These are phyloP conservation scores for Psophia crepitans DNA, from an alignment of 2,113 vertebrate species.

Conservation along the genomic window DNA sequence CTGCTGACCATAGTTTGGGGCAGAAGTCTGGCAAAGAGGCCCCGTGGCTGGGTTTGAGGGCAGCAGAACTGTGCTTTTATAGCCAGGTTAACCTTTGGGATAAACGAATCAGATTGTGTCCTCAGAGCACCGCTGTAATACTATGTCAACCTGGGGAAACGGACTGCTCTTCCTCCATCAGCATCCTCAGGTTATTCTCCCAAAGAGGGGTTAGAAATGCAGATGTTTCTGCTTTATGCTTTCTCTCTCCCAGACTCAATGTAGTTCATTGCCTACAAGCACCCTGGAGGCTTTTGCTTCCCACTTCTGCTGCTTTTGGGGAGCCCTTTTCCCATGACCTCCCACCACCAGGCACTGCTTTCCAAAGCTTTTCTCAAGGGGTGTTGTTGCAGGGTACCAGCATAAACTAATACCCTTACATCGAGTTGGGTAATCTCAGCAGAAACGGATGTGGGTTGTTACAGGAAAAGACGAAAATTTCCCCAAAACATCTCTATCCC, in stretches of 20 bases:
- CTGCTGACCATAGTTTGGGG: not conserved
- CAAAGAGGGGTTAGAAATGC: not conserved
- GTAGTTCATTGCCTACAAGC: not conserved
- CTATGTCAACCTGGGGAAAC: not conserved
- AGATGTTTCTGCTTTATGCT: not conserved
- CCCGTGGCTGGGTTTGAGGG: not conserved
- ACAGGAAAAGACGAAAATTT: not conserved
- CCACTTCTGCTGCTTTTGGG: not conserved
- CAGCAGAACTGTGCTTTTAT: not conserved
- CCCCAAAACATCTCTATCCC: not conserved
- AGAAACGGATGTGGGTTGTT: not conserved
- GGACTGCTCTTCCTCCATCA: not conserved
- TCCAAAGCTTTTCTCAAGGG: not conserved
- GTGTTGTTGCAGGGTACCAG: not conserved
- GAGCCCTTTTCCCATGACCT: conserved; percentile 1
- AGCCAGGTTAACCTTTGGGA: not conserved
- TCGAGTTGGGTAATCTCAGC: not conserved
- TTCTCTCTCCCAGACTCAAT: not conserved
- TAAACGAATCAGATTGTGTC: not conserved
- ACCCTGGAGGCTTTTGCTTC: not conserved
- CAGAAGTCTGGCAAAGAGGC: not conserved
- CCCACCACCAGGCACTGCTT: not conserved
- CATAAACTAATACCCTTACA: not conserved
- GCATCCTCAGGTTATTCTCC: not conserved
- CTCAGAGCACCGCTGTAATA: not conserved